A percentile compares a stretch with the other conserved stretches of the same genome.
phyloP scores from a whole-genome alignment of 2,113 vertebrate genomes.

The Hiodon tergisus region DNA sequence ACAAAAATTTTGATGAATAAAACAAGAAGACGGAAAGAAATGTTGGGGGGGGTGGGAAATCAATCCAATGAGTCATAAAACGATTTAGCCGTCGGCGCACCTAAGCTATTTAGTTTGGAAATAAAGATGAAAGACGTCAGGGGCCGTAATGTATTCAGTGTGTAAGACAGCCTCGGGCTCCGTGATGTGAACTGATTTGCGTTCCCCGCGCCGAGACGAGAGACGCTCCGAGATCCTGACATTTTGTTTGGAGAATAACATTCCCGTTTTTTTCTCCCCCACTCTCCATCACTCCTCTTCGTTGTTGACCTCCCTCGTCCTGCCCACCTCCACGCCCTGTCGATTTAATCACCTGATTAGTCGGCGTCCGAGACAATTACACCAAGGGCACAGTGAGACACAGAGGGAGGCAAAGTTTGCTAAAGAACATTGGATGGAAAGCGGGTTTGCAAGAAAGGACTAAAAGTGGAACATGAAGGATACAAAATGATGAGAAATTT shows the following conservation, averaged over 20 bases:
- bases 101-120: constrained; percentile 31
- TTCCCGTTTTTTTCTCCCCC: background rate
- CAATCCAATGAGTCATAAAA: constrained; percentile 29
- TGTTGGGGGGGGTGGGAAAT: constrained; percentile 28
- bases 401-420: too few species aligned
- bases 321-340: background rate
- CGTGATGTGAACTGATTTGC: constrained; percentile 19
- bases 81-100: constrained; percentile 27
- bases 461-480: too few species aligned
- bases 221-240: constrained; percentile 4
- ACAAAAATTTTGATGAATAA: constrained; percentile 21
- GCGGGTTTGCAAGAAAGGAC: too few species aligned
- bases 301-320: background rate
- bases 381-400: too few species aligned
- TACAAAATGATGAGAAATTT: too few species aligned
- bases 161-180: constrained; percentile 18
- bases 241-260: constrained; percentile 5
- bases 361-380: too few species aligned
- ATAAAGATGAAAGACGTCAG: constrained; percentile 33
- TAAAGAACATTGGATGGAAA: too few species aligned
- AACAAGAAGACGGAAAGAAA: constrained; percentile 25
- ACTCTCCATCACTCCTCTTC: constrained; percentile 4
- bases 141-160: constrained; percentile 26
- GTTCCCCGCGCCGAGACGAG: constrained; percentile 8
- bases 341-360: background rate